These are phyloP conservation scores for Petromus typicus DNA, from an alignment of 2,113 vertebrate genomes.

Conservation along the genomic window DNA sequence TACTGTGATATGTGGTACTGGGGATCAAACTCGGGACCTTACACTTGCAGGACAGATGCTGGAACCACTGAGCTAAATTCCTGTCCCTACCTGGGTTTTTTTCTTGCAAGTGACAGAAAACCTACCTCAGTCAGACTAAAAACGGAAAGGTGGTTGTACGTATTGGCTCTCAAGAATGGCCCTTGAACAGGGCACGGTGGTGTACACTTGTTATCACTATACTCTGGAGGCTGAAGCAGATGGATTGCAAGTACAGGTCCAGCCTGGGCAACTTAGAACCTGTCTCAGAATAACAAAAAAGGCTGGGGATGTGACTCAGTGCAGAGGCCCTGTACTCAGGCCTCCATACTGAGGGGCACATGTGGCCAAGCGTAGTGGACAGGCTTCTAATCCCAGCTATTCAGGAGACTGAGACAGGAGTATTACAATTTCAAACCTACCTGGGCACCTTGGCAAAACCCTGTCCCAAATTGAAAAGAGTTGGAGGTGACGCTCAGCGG, in stretches of 20 bases:
- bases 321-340: background rate
- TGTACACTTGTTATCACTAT: background rate
- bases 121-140: background rate
- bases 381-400: background rate
- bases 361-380: background rate
- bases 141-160: background rate
- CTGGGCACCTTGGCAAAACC: background rate
- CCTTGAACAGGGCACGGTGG: background rate
- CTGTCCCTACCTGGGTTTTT: background rate
- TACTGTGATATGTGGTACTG: too few species aligned
- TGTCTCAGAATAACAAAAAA: background rate
- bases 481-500: background rate
- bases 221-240: background rate
- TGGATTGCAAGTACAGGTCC: background rate
- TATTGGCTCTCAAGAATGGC: background rate
- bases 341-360: background rate
- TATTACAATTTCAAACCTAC: background rate
- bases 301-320: background rate
- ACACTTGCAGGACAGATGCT: too few species aligned
- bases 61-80: too few species aligned
- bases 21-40: too few species aligned
- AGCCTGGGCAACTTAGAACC: background rate
- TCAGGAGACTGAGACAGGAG: background rate
- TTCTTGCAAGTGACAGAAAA: slow-evolving; percentile 3
- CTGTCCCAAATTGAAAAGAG: background rate